Base-by-base conservation (phyloP, 2,888 invertebrate species). In the Meghimatium bilineatum region DNA sequence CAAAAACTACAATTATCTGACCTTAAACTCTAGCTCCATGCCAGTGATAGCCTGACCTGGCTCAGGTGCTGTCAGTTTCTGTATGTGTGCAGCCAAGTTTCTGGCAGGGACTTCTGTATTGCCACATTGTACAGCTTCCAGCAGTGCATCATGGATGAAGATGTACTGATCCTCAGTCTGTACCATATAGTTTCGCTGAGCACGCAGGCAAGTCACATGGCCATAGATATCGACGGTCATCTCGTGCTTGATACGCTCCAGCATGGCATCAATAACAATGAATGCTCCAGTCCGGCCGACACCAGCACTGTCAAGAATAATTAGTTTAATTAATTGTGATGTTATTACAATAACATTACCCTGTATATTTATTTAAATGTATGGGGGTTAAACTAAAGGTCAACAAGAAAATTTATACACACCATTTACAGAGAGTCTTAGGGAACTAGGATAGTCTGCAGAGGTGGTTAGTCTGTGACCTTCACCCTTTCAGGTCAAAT, bases 161-260 rank as follows among this genome's bases (percentile, higher is more conserved):
- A 99, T 97, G 94, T 99, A 99, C 94, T 99, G 99, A 94, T 99
- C 99, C 94, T 99, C 99, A 29, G 99, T 99, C 89, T 94, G 94
- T 49, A 99, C 99, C 99, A 99, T 99, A 94, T 99, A 99, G 94
- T 99, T 99, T 81, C 99, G 96, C 94, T 99, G 99, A 38, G 99
- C 98, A 86, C 99, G 95, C 87, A 99, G 95, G 93, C 98, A 98
- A 26, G 99, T 99, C 63, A 99, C 99, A 94, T 99, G 99, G 17
- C 99, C 99, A 93, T 99, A 99, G 88, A 99, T 98, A 93, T 99
- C 99, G 52, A 99, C 97, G 79, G 98, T 98, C 93, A 98, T 98
- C 92, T 99, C 99, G 93, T 98, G 97, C 90, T 97, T 96, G 94
- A 99, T 97, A 86, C 99, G 95, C 92, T 99, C 99, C 88, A 99